Conservation (phyloP, 2,888 invertebrate genomes). For the Drosophila merina region DNA sequence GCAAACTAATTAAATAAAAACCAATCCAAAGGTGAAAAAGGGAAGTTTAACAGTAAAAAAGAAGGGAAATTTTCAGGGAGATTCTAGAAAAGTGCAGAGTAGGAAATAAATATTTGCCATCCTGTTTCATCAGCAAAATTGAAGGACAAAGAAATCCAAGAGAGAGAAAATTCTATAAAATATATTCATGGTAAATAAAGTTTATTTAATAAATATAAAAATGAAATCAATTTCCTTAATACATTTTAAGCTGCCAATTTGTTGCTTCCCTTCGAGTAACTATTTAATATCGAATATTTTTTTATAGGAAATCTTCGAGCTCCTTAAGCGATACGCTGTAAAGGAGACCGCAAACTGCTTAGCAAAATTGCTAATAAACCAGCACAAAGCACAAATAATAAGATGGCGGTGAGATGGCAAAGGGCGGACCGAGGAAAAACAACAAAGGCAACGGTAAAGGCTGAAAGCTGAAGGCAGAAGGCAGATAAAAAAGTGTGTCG, state of each 20-base stretch:
- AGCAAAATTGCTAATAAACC: conserved; percentile 69
- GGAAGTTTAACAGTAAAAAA: conserved; percentile 3
- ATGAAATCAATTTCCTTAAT: no score
- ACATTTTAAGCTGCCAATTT: no score
- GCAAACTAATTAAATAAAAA: conserved; percentile 35
- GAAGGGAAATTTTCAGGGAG: conserved; percentile 6
- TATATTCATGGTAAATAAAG: no score
- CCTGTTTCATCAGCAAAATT: conserved; percentile 51
- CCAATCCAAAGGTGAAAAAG: not conserved
- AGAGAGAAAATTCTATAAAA: not conserved
- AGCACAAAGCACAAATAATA: conserved; percentile 25
- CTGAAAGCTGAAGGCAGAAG: conserved; percentile 20
- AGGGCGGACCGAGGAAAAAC: not conserved
- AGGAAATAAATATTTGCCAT: conserved; percentile 30
- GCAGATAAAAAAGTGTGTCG: conserved; percentile 63
- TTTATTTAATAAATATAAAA: no score
- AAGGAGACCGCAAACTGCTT: conserved; percentile 40
- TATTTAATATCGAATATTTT: not conserved
- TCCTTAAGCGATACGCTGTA: conserved; percentile 44
- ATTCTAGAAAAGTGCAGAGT: conserved; percentile 46
- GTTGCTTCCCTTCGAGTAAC: not conserved
- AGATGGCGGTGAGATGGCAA: not conserved
- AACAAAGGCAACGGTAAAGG: conserved; percentile 17
- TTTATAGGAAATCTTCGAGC: conserved; percentile 8
- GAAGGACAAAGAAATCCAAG: conserved; percentile 7